A percentile compares a stretch with the other conserved stretches of the same genome.
Evolutionary conservation across 2,888 invertebrate genomes (phyloP).

Genomic region (Ptychoptera contaminata): DNA sequence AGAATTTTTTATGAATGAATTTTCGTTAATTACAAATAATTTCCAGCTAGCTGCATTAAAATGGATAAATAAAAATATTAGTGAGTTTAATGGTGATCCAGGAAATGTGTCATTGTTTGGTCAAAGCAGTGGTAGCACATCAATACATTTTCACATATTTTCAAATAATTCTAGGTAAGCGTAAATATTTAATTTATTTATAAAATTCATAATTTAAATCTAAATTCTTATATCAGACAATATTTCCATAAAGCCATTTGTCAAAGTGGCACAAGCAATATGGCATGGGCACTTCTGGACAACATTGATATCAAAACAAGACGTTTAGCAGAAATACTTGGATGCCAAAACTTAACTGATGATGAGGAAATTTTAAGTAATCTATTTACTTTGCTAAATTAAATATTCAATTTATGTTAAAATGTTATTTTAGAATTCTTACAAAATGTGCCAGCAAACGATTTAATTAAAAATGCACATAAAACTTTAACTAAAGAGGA

Average conservation of each 20-base stretch:
- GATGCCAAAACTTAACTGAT: constrained; percentile 12
- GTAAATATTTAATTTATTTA: too few relatives aligned
- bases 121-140: constrained; percentile 1
- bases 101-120: constrained; percentile 3
- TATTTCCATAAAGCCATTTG: constrained; percentile 26
- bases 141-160: constrained; percentile 4
- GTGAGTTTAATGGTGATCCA: constrained; percentile 27
- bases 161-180: not conserved
- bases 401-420: too few relatives aligned
- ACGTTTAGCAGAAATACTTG: constrained; percentile 18
- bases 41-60: not conserved
- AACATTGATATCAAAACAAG: constrained; percentile 8
- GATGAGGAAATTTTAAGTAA: constrained; percentile 10
- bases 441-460: too few relatives aligned
- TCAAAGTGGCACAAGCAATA: constrained; percentile 24
- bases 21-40: too few relatives aligned
- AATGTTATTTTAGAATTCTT: too few relatives aligned
- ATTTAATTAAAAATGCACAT: not conserved
- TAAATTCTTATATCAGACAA: not conserved
- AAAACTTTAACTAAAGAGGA: constrained; percentile 19
- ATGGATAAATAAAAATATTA: not conserved
- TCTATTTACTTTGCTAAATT: too few relatives aligned
- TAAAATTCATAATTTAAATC: too few relatives aligned
- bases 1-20: too few relatives aligned
- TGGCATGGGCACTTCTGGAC: constrained; percentile 13